Conservation (phyloP, 2,797 vertebrate genomes). For the Alauda arvensis region DNA sequence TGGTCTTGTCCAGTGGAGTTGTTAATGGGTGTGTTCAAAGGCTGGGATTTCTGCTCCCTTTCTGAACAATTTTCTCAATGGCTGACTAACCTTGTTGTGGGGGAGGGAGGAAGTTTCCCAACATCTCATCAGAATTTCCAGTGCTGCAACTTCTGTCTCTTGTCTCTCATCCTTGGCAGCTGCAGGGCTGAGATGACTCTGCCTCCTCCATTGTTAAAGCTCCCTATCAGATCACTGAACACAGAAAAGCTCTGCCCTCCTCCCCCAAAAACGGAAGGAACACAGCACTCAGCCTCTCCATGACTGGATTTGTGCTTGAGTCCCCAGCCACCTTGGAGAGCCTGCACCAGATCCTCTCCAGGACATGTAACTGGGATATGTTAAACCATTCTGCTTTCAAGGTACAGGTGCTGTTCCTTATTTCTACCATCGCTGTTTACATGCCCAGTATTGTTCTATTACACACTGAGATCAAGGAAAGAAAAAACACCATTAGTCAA, state of each 20-base stretch:
- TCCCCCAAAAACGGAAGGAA: not conserved
- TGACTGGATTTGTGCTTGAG: accelerated
- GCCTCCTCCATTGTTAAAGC: not conserved
- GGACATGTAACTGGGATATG: accelerated
- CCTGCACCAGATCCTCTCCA: not conserved
- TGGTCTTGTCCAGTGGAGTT: not conserved
- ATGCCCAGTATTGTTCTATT: not conserved
- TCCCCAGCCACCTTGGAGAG: not conserved
- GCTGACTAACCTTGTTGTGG: not conserved
- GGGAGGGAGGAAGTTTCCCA: not conserved
- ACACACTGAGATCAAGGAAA: not conserved
- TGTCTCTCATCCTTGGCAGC: not conserved
- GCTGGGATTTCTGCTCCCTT: not conserved
- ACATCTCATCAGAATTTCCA: constrained; percentile 18
- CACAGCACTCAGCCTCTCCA: not conserved
- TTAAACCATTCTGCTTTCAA: not conserved
- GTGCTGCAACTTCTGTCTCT: not conserved
- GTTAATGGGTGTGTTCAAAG: not conserved
- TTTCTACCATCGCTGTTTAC: not conserved
- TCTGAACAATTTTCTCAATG: not conserved
- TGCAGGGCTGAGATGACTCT: not conserved
- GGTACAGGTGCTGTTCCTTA: not conserved
- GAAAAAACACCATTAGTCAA: not conserved
- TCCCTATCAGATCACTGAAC: not conserved
- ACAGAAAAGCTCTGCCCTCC: not conserved